Conservation (phyloP, 2,797 vertebrate genomes). For the Anabacerthia variegaticeps region DNA sequence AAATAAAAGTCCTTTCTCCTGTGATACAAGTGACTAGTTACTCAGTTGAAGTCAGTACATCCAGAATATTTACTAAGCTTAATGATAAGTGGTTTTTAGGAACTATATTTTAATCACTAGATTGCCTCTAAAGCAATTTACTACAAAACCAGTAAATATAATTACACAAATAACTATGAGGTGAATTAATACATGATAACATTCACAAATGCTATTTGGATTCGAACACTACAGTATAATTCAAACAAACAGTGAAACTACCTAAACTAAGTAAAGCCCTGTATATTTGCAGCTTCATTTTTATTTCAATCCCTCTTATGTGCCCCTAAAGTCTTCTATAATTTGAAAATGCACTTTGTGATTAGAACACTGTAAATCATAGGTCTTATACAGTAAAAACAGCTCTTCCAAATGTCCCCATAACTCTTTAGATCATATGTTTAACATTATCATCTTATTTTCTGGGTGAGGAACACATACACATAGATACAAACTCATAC, state of each 20-base stretch:
- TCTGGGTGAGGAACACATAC: background rate
- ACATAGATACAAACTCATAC: background rate
- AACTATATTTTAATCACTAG: conserved; percentile 5
- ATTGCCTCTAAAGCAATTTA: conserved; percentile 23
- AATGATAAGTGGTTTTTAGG: background rate
- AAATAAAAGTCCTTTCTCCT: background rate
- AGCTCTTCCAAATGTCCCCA: background rate
- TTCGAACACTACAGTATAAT: conserved; percentile 9
- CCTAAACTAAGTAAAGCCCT: background rate
- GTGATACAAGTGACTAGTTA: background rate
- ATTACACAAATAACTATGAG: conserved; percentile 56
- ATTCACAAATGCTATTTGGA: conserved; percentile 52
- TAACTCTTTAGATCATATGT: background rate
- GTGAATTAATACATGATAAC: conserved; percentile 22
- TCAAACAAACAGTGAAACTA: background rate
- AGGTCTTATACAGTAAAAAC: background rate
- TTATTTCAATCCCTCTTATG: background rate
- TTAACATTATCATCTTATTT: background rate
- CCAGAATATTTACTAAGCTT: background rate
- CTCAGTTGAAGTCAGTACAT: background rate
- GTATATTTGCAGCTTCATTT: conserved; percentile 1
- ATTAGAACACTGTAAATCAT: conserved; percentile 4
- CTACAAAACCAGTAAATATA: conserved; percentile 57
- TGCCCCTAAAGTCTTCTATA: background rate
- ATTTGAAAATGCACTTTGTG: conserved; percentile 18